Percentiles rank a stretch among this genome's conserved stretches.
phyloP scores from a whole-genome alignment of 1,140 invertebrate species.

The Agraylea sexmaculata region DNA sequence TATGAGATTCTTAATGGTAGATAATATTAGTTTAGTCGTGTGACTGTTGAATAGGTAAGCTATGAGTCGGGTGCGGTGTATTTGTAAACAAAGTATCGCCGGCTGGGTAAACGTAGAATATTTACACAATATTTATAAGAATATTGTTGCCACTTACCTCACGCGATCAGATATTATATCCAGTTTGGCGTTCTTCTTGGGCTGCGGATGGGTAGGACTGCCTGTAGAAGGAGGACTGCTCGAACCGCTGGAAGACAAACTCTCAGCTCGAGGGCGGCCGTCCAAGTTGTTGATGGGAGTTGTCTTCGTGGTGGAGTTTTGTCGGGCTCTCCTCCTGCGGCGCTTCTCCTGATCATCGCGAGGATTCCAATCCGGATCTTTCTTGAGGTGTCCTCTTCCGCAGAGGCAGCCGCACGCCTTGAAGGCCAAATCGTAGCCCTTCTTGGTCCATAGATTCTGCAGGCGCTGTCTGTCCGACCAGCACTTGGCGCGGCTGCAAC shows the following conservation, averaged over 20 bases:
- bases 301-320: slow-evolving; percentile 52
- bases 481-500: slow-evolving; percentile 76
- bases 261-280: slow-evolving; percentile 56
- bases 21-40: background rate
- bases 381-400: slow-evolving; percentile 82
- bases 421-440: slow-evolving; percentile 88
- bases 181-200: slow-evolving; percentile 62
- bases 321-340: slow-evolving; percentile 38
- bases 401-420: slow-evolving; percentile 82
- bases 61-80: background rate
- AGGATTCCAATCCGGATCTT: slow-evolving; percentile 85
- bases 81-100: background rate
- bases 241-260: slow-evolving; percentile 51
- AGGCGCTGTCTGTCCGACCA: slow-evolving; percentile 90
- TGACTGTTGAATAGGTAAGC: background rate
- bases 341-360: slow-evolving; percentile 65
- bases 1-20: background rate
- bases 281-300: slow-evolving; percentile 55
- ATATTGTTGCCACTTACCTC: slow-evolving; percentile 49
- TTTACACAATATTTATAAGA: background rate
- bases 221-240: slow-evolving; percentile 36
- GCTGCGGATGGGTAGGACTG: slow-evolving; percentile 40
- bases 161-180: slow-evolving; percentile 69
- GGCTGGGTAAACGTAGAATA: background rate
- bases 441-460: slow-evolving; percentile 95